Conservation (phyloP, 1,140 invertebrate species). For the Trichonephila clavata region DNA sequence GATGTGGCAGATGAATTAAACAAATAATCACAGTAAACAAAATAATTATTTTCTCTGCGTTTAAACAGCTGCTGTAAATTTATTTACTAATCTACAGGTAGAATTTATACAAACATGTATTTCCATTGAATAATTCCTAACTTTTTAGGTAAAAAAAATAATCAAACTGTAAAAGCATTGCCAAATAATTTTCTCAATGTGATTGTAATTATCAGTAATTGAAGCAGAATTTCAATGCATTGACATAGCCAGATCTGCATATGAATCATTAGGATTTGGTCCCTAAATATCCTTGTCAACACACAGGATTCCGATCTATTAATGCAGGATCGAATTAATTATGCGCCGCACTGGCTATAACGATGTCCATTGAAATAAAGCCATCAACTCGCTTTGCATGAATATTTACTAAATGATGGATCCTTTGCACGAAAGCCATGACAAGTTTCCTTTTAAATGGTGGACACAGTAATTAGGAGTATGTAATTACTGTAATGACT, state of each 20-base stretch:
- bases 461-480: not conserved
- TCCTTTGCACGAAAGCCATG: not conserved
- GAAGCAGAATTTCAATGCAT: conserved; percentile 1
- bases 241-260: conserved; percentile 6
- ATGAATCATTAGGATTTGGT: conserved; percentile 35
- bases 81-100: too few relatives aligned
- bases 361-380: conserved; percentile 1
- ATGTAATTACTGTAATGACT: not conserved
- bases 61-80: not conserved
- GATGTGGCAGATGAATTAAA: not conserved
- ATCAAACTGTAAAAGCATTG: not conserved
- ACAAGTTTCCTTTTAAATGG: not conserved
- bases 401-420: not conserved
- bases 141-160: too few relatives aligned
- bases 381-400: not conserved
- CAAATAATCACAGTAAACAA: not conserved
- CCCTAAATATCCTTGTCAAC: conserved; percentile 21
- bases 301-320: conserved; percentile 9
- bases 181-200: not conserved
- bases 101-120: too few relatives aligned
- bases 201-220: conserved; percentile 26
- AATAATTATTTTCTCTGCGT: not conserved
- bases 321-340: conserved; percentile 33
- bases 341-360: conserved; percentile 24
- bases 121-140: too few relatives aligned